These are phyloP conservation scores for Amazona vittata DNA, from an alignment of 2,113 vertebrate genomes.

Conservation along the genomic window DNA sequence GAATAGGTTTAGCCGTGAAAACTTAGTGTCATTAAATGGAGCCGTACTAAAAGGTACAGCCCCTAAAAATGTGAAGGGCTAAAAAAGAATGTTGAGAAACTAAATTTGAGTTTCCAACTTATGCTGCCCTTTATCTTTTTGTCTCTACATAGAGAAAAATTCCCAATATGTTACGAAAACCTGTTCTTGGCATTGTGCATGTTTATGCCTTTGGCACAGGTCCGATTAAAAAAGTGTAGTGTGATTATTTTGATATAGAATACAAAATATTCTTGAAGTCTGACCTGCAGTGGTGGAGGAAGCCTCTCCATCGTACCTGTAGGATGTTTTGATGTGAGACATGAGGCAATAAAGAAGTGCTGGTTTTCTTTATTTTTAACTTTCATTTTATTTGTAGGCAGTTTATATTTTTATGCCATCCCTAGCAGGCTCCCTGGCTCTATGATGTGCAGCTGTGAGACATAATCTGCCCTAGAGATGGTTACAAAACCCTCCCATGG, in stretches of 20 bases:
- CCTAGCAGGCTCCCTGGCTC: neutral
- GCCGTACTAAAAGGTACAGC: neutral
- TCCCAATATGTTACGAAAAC: neutral
- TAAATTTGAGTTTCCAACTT: neutral
- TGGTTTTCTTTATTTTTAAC: neutral
- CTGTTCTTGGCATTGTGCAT: neutral
- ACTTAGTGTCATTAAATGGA: neutral
- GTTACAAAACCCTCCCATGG: neutral
- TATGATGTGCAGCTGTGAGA: neutral
- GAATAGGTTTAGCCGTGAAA: neutral
- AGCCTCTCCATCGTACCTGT: neutral
- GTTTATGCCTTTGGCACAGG: neutral
- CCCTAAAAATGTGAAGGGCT: neutral
- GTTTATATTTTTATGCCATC: neutral
- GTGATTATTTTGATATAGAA: neutral
- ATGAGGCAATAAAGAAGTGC: neutral
- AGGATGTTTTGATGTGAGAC: neutral
- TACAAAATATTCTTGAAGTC: neutral
- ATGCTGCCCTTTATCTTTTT: neutral
- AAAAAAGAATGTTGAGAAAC: neutral
- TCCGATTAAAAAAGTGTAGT: neutral
- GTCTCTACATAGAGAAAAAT: too few species aligned
- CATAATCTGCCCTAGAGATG: neutral
- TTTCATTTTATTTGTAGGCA: neutral
- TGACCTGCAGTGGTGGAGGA: neutral